Evolutionary conservation across 2,113 vertebrate species (phyloP), one percentile per base, ranked within the genome.

Genomic region (Scatophagus argus): DNA sequence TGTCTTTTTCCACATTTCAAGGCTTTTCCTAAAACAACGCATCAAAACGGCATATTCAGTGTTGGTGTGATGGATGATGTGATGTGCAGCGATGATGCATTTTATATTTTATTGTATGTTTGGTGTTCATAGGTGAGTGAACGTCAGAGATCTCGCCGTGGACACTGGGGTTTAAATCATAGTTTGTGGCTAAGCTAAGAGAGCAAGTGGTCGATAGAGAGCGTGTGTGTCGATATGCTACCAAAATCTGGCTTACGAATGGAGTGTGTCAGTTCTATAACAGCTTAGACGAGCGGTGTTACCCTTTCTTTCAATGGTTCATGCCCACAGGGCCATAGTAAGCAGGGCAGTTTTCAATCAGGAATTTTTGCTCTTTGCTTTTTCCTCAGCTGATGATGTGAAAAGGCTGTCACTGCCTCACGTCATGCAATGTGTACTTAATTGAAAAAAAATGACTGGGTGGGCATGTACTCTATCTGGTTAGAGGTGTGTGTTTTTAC

Each of bases 241-340:
- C 59, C 13, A 51, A 74, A 81, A 80, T 61, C 19, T 43, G 46
- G 2, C 4, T 3, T 65, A 6, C 12, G 5, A 54, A 61, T 32
- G 27, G 19, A 73, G 49, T 6, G 1, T 79, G 80, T 68, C 52
- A 71, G 61, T n/a, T 60, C 64, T 34, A 31, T 52, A 77, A 83
- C 49, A 63, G 32, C 25, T 70, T 29, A 43, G 72, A 59, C 43
- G 67, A 59, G 64, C 14, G n/a, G 14, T 41, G n/a, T 74, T 64
- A 60, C 39, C 73, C 64, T 55, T 81, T 64, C 74, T 34, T 49
- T 58, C 55, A 9, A 71, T 38, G 11, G 14, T 32, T 72, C 34
- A 56, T 62, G 59, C 41, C 69, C 60, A 39, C 29, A 38, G 62
- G 74, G 65, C 52, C 23, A 25, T 4, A 58, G 66, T 25, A 29